Evolutionary conservation across 2,113 vertebrate genomes (phyloP).

Genomic region (Macaca nemestrina): DNA sequence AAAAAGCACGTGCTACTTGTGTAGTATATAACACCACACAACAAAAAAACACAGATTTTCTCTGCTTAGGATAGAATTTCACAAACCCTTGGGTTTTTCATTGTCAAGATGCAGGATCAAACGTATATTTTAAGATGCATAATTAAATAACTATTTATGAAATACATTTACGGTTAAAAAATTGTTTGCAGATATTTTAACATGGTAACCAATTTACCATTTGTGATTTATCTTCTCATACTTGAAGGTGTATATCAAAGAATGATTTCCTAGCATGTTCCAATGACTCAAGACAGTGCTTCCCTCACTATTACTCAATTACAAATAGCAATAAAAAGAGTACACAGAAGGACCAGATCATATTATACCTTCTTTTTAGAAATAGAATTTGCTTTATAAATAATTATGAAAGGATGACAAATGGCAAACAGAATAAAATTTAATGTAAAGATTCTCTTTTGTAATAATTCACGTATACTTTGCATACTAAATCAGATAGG

Average conservation of each 20-base stretch:
- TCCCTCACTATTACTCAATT: neutral
- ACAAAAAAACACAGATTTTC: neutral
- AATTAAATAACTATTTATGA: conserved; percentile 1
- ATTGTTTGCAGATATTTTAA: neutral
- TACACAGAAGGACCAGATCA: neutral
- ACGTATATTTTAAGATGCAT: neutral
- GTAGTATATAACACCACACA: neutral
- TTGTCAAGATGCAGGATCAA: neutral
- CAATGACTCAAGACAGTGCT: neutral
- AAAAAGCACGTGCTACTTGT: neutral
- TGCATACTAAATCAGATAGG: conserved; percentile 62
- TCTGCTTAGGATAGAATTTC: neutral
- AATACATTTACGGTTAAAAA: neutral
- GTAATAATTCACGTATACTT: conserved; percentile 52
- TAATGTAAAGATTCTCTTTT: conserved; percentile 41
- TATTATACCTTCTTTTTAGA: neutral
- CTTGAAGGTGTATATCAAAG: neutral
- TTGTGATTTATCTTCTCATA: neutral
- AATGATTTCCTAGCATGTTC: neutral
- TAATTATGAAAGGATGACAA: conserved; percentile 40
- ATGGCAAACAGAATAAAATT: neutral
- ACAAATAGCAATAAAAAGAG: neutral
- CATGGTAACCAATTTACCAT: no score
- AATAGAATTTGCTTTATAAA: neutral
- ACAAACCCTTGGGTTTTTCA: neutral